A percentile compares a stretch with the other conserved stretches of the same genome.
These are phyloP conservation scores for Champsocephalus esox DNA, from an alignment of 2,797 vertebrate genomes.

Conservation along the genomic window DNA sequence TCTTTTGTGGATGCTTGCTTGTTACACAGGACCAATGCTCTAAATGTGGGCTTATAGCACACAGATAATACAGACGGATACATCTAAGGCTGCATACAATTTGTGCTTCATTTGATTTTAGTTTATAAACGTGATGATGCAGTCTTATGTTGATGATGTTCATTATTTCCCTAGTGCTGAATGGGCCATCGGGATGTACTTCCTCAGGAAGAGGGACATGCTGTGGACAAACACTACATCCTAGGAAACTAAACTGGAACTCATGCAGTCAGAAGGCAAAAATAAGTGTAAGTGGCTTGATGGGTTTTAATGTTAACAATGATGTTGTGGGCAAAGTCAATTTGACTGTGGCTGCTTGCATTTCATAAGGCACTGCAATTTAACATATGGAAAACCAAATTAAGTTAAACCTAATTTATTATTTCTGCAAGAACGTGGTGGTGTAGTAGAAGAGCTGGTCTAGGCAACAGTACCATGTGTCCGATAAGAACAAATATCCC, in stretches of 20 bases:
- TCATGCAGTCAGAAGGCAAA: not conserved
- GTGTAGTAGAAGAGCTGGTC: not conserved
- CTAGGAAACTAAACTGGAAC: not conserved
- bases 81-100: not conserved
- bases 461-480: not conserved
- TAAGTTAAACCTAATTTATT: not conserved
- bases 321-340: not conserved
- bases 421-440: not conserved
- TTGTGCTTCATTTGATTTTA: not conserved
- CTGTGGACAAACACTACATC: not conserved
- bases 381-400: not conserved
- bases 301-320: not conserved
- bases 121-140: not conserved
- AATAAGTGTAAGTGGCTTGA: no score
- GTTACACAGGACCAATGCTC: not conserved
- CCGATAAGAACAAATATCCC: conserved; percentile 30
- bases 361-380: not conserved
- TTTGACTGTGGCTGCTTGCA: not conserved
- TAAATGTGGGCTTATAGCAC: no score
- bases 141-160: not conserved
- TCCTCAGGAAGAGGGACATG: not conserved
- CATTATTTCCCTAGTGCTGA: not conserved
- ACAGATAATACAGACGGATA: not conserved
- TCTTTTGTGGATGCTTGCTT: no score
- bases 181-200: not conserved